Conservation (phyloP, 2,888 invertebrate species). For the Chaetogeoica ovagalla region DNA sequence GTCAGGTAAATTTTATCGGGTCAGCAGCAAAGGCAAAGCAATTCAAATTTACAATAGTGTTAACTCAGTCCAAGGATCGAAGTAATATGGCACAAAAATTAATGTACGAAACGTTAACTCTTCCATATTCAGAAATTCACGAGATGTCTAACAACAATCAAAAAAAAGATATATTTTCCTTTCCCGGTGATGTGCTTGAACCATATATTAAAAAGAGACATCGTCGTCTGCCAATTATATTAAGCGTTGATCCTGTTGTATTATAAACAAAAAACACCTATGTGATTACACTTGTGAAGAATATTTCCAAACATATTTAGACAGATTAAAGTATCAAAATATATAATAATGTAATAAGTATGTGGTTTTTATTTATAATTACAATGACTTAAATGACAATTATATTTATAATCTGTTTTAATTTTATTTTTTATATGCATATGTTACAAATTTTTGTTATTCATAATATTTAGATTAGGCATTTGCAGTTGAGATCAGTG, state of each 20-base stretch:
- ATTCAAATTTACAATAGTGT: slow-evolving; percentile 37
- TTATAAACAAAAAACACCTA: background rate
- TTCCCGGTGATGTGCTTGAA: slow-evolving; percentile 9
- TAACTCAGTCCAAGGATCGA: slow-evolving; percentile 1
- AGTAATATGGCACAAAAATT: slow-evolving; percentile 41
- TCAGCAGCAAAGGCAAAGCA: slow-evolving; percentile 43
- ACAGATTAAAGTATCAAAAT: too few species aligned
- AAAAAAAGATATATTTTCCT: slow-evolving; percentile 44
- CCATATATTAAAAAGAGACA: slow-evolving; percentile 14
- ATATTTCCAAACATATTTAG: background rate
- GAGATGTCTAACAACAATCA: background rate
- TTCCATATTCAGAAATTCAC: slow-evolving; percentile 44
- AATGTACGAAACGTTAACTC: slow-evolving; percentile 41
- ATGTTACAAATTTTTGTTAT: too few species aligned
- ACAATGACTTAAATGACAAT: too few species aligned
- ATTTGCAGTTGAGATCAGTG: too few species aligned
- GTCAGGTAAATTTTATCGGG: slow-evolving; percentile 50
- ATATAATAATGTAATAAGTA: too few species aligned
- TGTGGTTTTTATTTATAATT: too few species aligned
- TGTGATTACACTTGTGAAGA: background rate
- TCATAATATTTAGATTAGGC: too few species aligned
- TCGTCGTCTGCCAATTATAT: slow-evolving; percentile 16
- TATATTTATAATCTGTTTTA: too few species aligned
- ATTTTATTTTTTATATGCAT: too few species aligned
- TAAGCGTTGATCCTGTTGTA: slow-evolving; percentile 1